phyloP scores from a whole-genome alignment of 2,113 vertebrate species.

The Nycticryphes semicollaris region DNA sequence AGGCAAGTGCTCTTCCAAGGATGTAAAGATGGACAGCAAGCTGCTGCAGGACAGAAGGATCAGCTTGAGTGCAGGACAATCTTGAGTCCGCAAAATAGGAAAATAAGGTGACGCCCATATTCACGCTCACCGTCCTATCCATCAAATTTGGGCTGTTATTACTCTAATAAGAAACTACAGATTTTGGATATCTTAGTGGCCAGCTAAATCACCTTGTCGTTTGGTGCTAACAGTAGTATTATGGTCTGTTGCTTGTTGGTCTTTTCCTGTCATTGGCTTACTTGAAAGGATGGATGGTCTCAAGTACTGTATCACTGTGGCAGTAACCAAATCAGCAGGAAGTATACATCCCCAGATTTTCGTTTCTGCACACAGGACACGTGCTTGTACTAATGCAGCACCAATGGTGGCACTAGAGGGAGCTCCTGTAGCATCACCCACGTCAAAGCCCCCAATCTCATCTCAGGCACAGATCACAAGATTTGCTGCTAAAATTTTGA shows the following conservation, averaged over 20 bases:
- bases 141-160: neutral
- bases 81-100: neutral
- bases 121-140: neutral
- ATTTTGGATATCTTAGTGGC: neutral
- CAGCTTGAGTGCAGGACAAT: neutral
- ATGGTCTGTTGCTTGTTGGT: neutral
- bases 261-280: neutral
- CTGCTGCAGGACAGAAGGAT: neutral
- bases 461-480: neutral
- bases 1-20: neutral
- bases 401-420: neutral
- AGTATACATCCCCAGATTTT: neutral
- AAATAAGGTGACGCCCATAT: neutral
- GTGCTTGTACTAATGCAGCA: neutral
- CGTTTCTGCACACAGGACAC: rapidly evolving
- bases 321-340: neutral
- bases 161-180: neutral
- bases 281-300: neutral
- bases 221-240: neutral
- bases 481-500: neutral
- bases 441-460: neutral
- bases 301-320: neutral
- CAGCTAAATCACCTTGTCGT: neutral
- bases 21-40: neutral
- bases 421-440: conserved; percentile 1